A percentile compares a stretch with the other conserved stretches of the same genome.
Conservation (phyloP, 1,140 invertebrate species). For the Drosophila ficusphila region DNA sequence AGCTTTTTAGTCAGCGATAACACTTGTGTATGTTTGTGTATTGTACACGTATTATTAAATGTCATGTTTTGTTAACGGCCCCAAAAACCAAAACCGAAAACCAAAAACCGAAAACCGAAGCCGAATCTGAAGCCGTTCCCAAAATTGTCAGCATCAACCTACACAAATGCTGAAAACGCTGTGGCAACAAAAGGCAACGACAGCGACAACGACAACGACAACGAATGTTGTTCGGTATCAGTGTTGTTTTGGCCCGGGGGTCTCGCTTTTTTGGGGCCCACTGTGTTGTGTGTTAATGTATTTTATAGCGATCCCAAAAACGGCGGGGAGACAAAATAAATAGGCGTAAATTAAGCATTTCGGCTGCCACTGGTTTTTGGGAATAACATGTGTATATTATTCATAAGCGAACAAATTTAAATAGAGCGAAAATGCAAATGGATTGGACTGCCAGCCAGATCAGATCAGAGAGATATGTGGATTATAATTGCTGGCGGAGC, state of each 20-base stretch:
- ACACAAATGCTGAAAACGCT: constrained; percentile 40
- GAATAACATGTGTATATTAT: constrained; percentile 46
- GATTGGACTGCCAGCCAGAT: too few species aligned
- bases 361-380: constrained; percentile 54
- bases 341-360: constrained; percentile 57
- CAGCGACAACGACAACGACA: constrained; percentile 51
- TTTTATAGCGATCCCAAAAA: constrained; percentile 54
- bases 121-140: constrained; percentile 57
- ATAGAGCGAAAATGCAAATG: constrained; percentile 5
- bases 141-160: constrained; percentile 75
- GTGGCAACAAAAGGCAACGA: constrained; percentile 13
- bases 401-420: constrained; percentile 42
- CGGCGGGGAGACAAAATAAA: constrained; percentile 53
- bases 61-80: constrained; percentile 81
- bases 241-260: constrained; percentile 54
- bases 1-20: constrained; percentile 81
- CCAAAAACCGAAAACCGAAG: constrained; percentile 29
- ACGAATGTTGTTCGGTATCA: constrained; percentile 60
- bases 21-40: constrained; percentile 76
- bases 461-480: constrained; percentile 20
- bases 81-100: constrained; percentile 39
- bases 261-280: constrained; percentile 62
- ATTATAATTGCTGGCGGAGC: constrained; percentile 18
- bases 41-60: constrained; percentile 81
- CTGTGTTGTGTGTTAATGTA: constrained; percentile 75